Conservation (phyloP, 2,888 invertebrate genomes). For the Myathropa florea region DNA sequence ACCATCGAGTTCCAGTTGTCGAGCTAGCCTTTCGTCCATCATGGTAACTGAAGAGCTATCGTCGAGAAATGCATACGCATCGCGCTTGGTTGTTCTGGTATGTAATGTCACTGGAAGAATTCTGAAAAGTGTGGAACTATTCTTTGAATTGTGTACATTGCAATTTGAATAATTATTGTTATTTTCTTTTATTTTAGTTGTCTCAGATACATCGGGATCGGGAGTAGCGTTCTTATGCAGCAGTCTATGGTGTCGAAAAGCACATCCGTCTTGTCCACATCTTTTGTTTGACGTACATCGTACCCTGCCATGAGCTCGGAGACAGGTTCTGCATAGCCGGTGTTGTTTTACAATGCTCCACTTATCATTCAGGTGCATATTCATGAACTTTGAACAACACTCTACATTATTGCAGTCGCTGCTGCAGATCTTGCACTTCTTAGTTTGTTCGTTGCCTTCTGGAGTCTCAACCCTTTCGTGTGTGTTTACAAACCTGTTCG, state of each 20-base stretch:
- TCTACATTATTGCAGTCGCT: background rate
- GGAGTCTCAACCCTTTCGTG: background rate
- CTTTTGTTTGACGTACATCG: background rate
- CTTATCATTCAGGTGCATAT: background rate
- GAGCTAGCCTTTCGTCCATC: conserved; percentile 57
- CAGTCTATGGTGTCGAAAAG: conserved; percentile 9
- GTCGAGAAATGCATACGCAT: conserved; percentile 66
- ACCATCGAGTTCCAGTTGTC: conserved; percentile 38
- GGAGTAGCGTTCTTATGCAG: conserved; percentile 11
- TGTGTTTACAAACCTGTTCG: background rate
- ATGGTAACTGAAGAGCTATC: conserved; percentile 67
- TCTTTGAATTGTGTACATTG: conserved; percentile 1
- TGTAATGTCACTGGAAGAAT: conserved; percentile 58
- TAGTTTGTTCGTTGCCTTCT: background rate
- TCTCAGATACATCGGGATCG: background rate
- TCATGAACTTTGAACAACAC: background rate
- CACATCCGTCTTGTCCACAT: conserved; percentile 17
- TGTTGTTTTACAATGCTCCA: conserved; percentile 1
- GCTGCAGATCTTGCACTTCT: conserved; percentile 3
- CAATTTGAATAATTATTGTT: conserved; percentile 21
- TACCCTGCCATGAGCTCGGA: background rate
- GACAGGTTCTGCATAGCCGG: conserved; percentile 20
- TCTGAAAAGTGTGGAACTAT: conserved; percentile 32
- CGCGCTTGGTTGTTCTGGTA: conserved; percentile 22
- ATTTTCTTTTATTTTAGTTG: conserved; percentile 33